Base-by-base conservation (phyloP, 2,113 vertebrate genomes). In the Panthera uncia region DNA sequence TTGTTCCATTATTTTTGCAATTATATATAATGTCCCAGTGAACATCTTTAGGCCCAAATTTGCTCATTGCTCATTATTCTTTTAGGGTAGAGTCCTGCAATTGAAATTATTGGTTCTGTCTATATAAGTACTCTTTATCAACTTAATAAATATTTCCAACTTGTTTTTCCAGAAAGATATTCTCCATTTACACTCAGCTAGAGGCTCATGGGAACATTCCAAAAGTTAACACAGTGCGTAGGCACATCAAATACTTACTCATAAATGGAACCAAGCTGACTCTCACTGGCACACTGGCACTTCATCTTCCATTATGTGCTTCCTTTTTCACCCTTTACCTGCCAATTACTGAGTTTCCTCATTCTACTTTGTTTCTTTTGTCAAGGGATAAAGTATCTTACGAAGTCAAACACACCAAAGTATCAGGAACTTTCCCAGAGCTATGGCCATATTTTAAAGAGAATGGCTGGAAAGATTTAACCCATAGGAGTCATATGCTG, bases 141-240 rank as follows among this genome's bases (percentile, higher is more conserved):
- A 78, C 84, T 85, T 90, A 69, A 71, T 88, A 94, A 92, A 96
- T 95, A 84, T 66, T 96, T 84, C 65, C 45, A 97, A 36, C 38
- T 97, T 88, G 13, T 66, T 96, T 90, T 94, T 93, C 92, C 91
- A 94, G 38, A 88, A 96, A 92, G 50, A 85, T 65, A 92, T 23
- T 96, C 50, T 92, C 86, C 89, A 33, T 68, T 88, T 92, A 61
- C 2, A 78, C 12, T 86, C 68, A 89, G 38, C 31, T 33, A 33
- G 29, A 89, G 55, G 63, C 41, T 79, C 74, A 69, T 27, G 63
- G 55, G n/a, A 74, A 52, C 45, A 19, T 69, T 93, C 63, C 7
- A 6, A 89, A 95, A 89, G 61, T 82, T 86, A 69, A 90, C 29
- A 69, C 13, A 74, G 33, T 16, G 5, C 15, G 19, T 13, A 69